phyloP scores from a whole-genome alignment of 2,888 invertebrate genomes.

The Sarcophaga subvicina region DNA sequence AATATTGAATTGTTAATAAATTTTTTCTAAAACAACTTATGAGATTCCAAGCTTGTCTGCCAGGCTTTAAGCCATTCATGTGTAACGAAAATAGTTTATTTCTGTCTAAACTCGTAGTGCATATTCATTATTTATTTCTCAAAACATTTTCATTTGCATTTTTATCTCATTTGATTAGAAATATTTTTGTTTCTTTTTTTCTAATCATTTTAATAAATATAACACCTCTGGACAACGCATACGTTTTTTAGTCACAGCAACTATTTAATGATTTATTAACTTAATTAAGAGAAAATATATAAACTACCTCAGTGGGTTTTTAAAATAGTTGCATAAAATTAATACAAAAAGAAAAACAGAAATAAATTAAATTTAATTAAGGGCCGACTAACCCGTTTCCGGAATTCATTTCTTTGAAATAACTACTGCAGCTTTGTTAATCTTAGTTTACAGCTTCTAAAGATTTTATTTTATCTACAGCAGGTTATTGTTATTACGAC shows the following conservation, averaged over 20 bases:
- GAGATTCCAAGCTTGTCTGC: neutral
- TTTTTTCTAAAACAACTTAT: neutral
- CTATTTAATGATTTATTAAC: neutral
- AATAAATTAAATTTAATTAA: neutral
- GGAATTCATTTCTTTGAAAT: no score
- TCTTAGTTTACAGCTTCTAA: no score
- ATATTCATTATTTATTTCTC: neutral
- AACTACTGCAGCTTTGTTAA: no score
- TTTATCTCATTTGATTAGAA: neutral
- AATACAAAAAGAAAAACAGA: neutral
- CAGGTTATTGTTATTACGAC: no score
- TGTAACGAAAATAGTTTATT: neutral
- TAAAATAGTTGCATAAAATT: neutral
- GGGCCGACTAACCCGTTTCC: no score
- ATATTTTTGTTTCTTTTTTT: neutral
- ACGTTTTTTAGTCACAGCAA: no score
- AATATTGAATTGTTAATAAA: neutral
- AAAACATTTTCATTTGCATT: neutral
- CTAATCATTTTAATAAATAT: neutral
- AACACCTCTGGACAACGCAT: neutral
- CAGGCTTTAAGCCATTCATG: neutral
- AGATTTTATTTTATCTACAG: no score
- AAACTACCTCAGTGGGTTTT: neutral
- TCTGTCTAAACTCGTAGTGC: neutral
- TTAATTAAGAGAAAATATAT: neutral